Conservation (phyloP, 2,113 vertebrate species). For the Octodon degus region DNA sequence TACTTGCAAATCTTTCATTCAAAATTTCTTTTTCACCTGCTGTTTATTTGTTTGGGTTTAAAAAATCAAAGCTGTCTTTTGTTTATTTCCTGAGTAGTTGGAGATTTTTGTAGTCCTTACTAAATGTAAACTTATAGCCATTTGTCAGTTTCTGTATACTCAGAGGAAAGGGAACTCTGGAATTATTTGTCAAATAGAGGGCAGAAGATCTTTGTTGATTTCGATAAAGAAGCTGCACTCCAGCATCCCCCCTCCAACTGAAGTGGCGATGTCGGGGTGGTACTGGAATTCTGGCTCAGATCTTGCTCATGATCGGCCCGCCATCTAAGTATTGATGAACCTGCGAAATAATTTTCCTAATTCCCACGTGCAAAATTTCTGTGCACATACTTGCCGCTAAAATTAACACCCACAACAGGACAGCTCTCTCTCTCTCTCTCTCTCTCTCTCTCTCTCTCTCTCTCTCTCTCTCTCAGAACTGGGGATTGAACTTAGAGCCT, state of each 20-base stretch:
- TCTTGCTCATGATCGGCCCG: not conserved
- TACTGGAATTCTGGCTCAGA: too few species aligned
- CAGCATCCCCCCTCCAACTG: not conserved
- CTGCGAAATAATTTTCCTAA: not conserved
- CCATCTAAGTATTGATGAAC: accelerated
- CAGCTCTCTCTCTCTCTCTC: too few species aligned
- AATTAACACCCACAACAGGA: not conserved
- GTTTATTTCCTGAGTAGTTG: not conserved
- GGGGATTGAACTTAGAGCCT: too few species aligned
- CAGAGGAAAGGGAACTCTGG: not conserved
- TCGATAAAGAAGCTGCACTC: not conserved
- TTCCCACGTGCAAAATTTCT: not conserved
- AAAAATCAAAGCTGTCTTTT: not conserved
- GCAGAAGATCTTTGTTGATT: not conserved
- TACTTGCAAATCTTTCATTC: not conserved
- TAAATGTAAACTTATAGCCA: not conserved
- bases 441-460: too few species aligned
- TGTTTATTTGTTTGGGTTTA: not conserved
- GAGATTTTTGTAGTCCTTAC: not conserved
- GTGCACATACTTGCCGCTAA: not conserved
- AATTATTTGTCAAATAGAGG: not conserved
- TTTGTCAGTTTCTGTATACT: not conserved
- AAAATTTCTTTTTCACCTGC: not conserved
- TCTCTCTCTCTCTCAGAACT: too few species aligned
- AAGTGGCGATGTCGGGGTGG: not conserved